These are phyloP conservation scores for Sinelater perroti DNA, from an alignment of 2,888 invertebrate species.

Conservation along the genomic window DNA sequence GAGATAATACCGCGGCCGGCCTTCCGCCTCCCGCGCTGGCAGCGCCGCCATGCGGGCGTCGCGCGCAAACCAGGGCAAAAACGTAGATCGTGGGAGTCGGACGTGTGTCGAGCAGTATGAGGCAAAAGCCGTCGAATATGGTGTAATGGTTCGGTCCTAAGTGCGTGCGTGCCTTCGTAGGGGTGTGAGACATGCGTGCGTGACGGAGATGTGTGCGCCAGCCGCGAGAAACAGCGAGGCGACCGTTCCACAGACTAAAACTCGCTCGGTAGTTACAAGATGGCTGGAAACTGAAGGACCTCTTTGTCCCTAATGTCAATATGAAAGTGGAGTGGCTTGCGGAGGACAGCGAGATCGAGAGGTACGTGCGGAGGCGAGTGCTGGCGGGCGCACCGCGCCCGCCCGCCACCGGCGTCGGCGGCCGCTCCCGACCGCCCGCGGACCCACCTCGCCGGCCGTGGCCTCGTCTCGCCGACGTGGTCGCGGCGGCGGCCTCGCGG, in stretches of 20 bases:
- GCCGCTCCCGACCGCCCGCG: constrained; percentile 39
- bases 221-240: constrained; percentile 44
- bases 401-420: constrained; percentile 45
- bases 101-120: constrained; percentile 56
- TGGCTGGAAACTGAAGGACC: constrained; percentile 77
- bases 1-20: too few species aligned
- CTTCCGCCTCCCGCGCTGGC: too few species aligned
- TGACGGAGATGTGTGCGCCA: constrained; percentile 40
- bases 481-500: constrained; percentile 24
- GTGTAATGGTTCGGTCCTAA: constrained; percentile 51
- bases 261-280: constrained; percentile 62
- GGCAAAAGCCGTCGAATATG: constrained; percentile 56
- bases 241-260: constrained; percentile 51
- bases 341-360: constrained; percentile 70
- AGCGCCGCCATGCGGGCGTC: constrained; percentile 43
- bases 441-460: constrained; percentile 49
- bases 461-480: constrained; percentile 52
- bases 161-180: constrained; percentile 44
- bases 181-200: constrained; percentile 47
- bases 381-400: constrained; percentile 1
- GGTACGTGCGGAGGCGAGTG: constrained; percentile 59
- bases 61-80: constrained; percentile 41
- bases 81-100: constrained; percentile 57
- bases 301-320: constrained; percentile 74
- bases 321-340: constrained; percentile 74